Percentiles rank a stretch among this genome's conserved stretches.
Evolutionary conservation across 2,888 invertebrate genomes (phyloP).

Genomic region (Callimorpha dominula): DNA sequence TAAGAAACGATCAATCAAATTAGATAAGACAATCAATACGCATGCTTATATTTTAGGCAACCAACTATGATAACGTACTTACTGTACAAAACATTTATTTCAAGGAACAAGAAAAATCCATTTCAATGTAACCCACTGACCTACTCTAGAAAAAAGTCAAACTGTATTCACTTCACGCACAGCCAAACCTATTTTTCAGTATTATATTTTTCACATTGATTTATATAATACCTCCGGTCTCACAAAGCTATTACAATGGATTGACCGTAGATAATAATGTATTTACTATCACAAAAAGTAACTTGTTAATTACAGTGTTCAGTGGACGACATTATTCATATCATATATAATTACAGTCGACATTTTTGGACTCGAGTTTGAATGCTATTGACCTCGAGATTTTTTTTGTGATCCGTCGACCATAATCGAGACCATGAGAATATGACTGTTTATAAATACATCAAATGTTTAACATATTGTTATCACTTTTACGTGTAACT

Average conservation of each 20-base stretch:
- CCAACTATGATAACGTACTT: neutral
- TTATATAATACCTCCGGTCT: neutral
- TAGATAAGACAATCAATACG: conserved; percentile 28
- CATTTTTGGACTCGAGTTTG: conserved; percentile 26
- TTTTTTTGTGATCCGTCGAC: conserved; percentile 3
- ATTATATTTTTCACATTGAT: conserved; percentile 5
- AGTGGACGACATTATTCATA: conserved; percentile 34
- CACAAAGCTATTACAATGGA: neutral
- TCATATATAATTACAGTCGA: conserved; percentile 31
- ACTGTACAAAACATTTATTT: neutral
- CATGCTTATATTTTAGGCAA: neutral
- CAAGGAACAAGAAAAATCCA: conserved; percentile 13
- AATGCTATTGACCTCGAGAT: conserved; percentile 38
- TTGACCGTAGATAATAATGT: conserved; percentile 31
- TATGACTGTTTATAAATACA: neutral
- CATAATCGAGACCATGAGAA: conserved; percentile 10
- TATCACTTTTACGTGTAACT: no score
- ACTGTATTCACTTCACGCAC: conserved; percentile 14
- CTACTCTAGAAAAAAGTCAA: conserved; percentile 35
- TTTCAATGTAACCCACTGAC: conserved; percentile 37
- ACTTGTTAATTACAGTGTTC: conserved; percentile 5
- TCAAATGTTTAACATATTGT: neutral
- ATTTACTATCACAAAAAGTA: conserved; percentile 7
- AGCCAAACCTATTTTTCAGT: conserved; percentile 8
- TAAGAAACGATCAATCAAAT: conserved; percentile 41